Base-by-base conservation (phyloP, 2,797 vertebrate genomes). In the Distichodus sexfasciatus region DNA sequence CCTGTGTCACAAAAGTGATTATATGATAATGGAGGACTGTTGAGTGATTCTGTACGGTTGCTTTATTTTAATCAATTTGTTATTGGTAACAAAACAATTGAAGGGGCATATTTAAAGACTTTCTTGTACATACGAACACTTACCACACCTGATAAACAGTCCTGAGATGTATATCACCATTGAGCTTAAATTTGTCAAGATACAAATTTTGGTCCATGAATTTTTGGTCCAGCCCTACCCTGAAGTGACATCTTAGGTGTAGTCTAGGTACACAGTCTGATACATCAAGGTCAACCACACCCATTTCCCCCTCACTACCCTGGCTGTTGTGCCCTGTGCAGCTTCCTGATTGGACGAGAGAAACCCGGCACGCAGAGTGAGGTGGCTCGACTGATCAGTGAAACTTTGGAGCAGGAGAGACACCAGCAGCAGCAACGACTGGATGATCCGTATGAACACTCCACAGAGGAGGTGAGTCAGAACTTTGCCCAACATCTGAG, bases 271-370 rank as follows among this genome's bases (percentile, higher is more conserved):
- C 12, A 9, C 26, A n/a, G 17, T 8, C 50, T 17, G 50, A 31
- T 17, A 29, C 15, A 3, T 3, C 26, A 53, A 44, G 47, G 17
- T 55, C 31, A 51, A 50, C 60, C 69, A 21, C 28, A 23, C 57
- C 41, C 24, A 59, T 26, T 67, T 76, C 14, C 36, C 3, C 47
- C 11, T 6, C 31, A 35, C 23, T 68, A 31, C 71, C 46, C 17
- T 62, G 38, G 51, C 41, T 67, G 31, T 76, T 26, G 59, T 36
- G 19, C 40, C 44, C 33, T 64, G 33, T 66, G 53, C 77, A 97
- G 95, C 65, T 97, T 97, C 86, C 84, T 94, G 74, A 95, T 97
- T 89, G 95, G 95, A 60, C 93, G 95, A 66, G 95, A 96, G 82
- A 95, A 93, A 83, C 94, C 95, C 0, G 95, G 95, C 33, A 88